Evolutionary conservation across 2,113 vertebrate species (phyloP), one percentile per base, ranked within the genome.

Genomic region (Apteryx mantelli): DNA sequence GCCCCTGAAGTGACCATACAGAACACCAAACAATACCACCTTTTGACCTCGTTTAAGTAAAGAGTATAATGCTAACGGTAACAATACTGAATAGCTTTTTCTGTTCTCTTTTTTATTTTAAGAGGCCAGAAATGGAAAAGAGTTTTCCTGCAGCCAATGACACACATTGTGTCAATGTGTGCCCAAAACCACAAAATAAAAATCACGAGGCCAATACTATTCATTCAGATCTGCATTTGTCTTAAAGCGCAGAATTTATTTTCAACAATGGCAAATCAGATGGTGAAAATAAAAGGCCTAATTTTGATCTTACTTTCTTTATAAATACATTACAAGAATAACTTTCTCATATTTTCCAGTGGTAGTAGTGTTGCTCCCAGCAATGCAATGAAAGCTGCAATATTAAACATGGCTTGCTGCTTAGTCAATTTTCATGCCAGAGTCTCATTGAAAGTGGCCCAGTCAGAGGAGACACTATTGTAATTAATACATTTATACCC

Each of bases 391-490:
- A 68, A 75, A 95, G 40, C 30, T 68, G 74, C 78, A 94, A 40
- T 64, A 75, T 79, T 82, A 78, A 87, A 26, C 63, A 38, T 16
- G 36, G 61, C 55, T 94, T 85, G 60, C 58, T 92, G 80, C 80
- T 96, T 88, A 73, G 22, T 91, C 84, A 78, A 7, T 91, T 94
- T 94, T 89, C 82, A 63, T 18, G 17, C 44, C 65, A 92, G 36
- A 86, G 28, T 53, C 58, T 89, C 64, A n/a, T 3, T 88, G 87
- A 74, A 96, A 89, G 66, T 38, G n/a, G 78, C 85, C 78, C 78
- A 87, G 70, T 38, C 77, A 85, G 65, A 89, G 17, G 82, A 64
- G 74, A 84, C 66, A 34, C 7, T 38, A 75, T 21, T 79, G 52
- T 38, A 89, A 84, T 78, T 82, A 85, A 79, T 82, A 85, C 42